Percentiles rank a stretch among this genome's conserved stretches.
Conservation (phyloP, 2,888 invertebrate species). For the Phalera bucephala region DNA sequence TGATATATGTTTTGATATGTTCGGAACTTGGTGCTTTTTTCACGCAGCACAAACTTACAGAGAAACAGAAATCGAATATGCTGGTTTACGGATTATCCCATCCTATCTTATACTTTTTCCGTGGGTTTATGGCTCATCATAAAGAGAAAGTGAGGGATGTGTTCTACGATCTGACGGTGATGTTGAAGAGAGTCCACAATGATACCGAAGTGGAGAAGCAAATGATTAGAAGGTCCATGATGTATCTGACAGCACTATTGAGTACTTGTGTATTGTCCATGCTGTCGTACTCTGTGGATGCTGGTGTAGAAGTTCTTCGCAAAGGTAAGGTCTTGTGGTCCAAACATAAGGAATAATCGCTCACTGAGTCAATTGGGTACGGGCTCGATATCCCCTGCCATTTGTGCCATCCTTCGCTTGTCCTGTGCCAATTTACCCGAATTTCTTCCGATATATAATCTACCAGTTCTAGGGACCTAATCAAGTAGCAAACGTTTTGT, state of each 20-base stretch:
- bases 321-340: conserved; percentile 30
- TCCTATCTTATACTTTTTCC: conserved; percentile 32
- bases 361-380: too few species aligned
- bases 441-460: too few species aligned
- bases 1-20: conserved; percentile 28
- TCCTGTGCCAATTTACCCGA: too few species aligned
- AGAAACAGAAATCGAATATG: conserved; percentile 38
- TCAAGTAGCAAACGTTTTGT: too few species aligned
- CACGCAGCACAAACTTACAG: conserved; percentile 36
- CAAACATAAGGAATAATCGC: too few species aligned
- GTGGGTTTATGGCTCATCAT: conserved; percentile 25
- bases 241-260: conserved; percentile 30
- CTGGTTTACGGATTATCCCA: conserved; percentile 39
- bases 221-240: conserved; percentile 41
- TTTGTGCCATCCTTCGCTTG: too few species aligned
- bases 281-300: conserved; percentile 34
- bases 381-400: too few species aligned
- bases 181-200: conserved; percentile 41
- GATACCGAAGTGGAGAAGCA: conserved; percentile 42
- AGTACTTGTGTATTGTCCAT: conserved; percentile 18
- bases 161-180: conserved; percentile 31
- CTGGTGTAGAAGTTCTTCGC: conserved; percentile 17
- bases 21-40: conserved; percentile 35
- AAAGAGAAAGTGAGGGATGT: conserved; percentile 28
- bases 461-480: too few species aligned